Percentiles rank a stretch among this genome's conserved stretches.
Evolutionary conservation across 2,888 invertebrate genomes (phyloP).

Genomic region (Baronia brevicornis): DNA sequence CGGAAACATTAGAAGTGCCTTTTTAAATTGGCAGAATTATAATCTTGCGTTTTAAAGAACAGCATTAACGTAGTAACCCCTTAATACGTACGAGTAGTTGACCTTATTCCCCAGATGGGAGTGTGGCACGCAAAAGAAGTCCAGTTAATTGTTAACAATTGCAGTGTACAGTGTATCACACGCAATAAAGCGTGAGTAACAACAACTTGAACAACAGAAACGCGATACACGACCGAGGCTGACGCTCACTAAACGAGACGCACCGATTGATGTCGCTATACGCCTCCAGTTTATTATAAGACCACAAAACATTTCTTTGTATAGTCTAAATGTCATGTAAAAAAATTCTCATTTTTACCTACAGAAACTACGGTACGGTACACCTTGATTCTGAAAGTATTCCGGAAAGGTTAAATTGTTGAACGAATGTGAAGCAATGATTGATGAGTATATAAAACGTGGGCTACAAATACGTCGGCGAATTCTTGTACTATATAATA

Average conservation of each 20-base stretch:
- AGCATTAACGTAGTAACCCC: too few relatives aligned
- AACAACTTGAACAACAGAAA: conserved; percentile 30
- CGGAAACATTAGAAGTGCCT: too few relatives aligned
- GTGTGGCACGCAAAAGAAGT: conserved; percentile 66
- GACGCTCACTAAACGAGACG: conserved; percentile 5
- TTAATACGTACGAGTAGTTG: conserved; percentile 33
- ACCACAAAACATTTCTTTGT: background rate
- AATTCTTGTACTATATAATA: conserved; percentile 45
- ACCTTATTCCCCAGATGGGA: conserved; percentile 61
- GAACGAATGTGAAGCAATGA: conserved; percentile 48
- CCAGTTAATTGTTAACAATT: conserved; percentile 68
- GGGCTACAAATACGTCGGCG: conserved; percentile 47
- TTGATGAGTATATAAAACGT: conserved; percentile 56
- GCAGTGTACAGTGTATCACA: conserved; percentile 60
- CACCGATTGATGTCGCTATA: conserved; percentile 1
- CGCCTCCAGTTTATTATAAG: background rate
- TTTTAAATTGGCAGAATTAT: too few relatives aligned
- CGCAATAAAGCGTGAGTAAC: conserved; percentile 56
- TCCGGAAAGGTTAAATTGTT: conserved; percentile 38
- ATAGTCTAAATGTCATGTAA: conserved; percentile 16
- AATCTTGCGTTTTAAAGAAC: too few relatives aligned
- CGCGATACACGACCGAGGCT: conserved; percentile 29
- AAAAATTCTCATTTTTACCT: conserved; percentile 27
- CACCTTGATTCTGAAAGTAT: conserved; percentile 46
- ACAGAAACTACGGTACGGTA: conserved; percentile 31